Evolutionary conservation across 1,140 invertebrate species (phyloP).

Genomic region (Melitaea cinxia): DNA sequence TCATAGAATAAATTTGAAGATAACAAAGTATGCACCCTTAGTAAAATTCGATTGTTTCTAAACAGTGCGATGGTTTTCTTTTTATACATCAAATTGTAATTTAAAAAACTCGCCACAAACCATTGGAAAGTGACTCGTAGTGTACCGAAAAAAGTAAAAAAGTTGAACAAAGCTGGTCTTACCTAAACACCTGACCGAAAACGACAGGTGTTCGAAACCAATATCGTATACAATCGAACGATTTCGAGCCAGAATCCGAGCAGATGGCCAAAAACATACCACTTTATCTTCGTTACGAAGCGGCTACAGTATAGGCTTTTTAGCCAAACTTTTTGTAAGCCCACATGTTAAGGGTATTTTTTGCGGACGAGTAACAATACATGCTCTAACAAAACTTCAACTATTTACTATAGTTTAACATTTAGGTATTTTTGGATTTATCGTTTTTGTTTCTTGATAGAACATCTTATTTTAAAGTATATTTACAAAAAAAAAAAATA

Average conservation of each 20-base stretch:
- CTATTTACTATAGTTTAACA: neutral
- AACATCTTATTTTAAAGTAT: no score
- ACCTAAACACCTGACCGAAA: slow-evolving; percentile 54
- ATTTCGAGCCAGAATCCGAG: slow-evolving; percentile 32
- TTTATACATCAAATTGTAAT: neutral
- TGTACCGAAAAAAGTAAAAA: slow-evolving; percentile 22
- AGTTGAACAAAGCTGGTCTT: slow-evolving; percentile 29
- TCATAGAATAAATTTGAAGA: no score
- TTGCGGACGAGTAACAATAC: neutral
- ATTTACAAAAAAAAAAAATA: no score
- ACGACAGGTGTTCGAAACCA: slow-evolving; percentile 56
- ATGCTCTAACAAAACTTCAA: neutral
- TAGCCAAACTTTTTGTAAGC: slow-evolving; percentile 30
- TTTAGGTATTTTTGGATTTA: neutral
- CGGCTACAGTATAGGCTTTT: slow-evolving; percentile 25
- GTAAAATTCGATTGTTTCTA: neutral
- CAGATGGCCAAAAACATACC: slow-evolving; percentile 48
- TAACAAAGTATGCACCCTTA: no score
- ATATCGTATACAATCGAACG: slow-evolving; percentile 42
- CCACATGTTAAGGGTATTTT: slow-evolving; percentile 24
- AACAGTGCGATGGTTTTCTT: neutral
- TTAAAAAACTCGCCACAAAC: slow-evolving; percentile 19
- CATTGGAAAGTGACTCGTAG: slow-evolving; percentile 19
- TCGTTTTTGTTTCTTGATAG: neutral
- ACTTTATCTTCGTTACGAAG: slow-evolving; percentile 45